These are phyloP conservation scores for Calliphora vomitoria DNA, from an alignment of 2,888 invertebrate genomes.

Conservation along the genomic window DNA sequence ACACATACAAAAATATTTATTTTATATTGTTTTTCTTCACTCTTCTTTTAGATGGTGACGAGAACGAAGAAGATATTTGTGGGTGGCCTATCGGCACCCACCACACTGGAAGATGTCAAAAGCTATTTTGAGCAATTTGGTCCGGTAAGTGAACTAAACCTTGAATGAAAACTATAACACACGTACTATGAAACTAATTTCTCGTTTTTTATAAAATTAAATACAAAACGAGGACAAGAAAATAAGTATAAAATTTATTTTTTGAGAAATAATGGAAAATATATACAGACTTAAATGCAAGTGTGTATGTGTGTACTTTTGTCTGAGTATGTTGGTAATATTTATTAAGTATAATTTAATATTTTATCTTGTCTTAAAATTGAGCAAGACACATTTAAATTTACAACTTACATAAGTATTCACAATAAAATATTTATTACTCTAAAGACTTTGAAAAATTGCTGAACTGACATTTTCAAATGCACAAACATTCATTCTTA, in stretches of 20 bases:
- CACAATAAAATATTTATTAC: slow-evolving; percentile 60
- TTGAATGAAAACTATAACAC: too few relatives aligned
- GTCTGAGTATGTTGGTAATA: too few relatives aligned
- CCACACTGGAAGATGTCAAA: slow-evolving; percentile 99
- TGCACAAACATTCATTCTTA: too few relatives aligned
- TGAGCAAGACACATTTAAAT: slow-evolving; percentile 44
- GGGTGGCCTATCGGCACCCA: slow-evolving; percentile 99
- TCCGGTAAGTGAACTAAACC: slow-evolving; percentile 91
- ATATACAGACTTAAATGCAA: too few relatives aligned
- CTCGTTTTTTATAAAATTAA: background rate
- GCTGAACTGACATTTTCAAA: too few relatives aligned
- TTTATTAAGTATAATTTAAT: too few relatives aligned
- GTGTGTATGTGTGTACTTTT: too few relatives aligned
- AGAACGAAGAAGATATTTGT: slow-evolving; percentile 99
- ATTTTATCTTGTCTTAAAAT: slow-evolving; percentile 20
- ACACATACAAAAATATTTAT: background rate
- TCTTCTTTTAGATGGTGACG: slow-evolving; percentile 96
- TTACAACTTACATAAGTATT: slow-evolving; percentile 59
- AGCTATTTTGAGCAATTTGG: slow-evolving; percentile 99
- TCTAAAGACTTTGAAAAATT: slow-evolving; percentile 44
- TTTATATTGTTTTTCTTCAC: background rate
- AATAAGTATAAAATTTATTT: too few relatives aligned
- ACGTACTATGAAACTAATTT: background rate
- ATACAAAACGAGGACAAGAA: background rate
- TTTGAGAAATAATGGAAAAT: too few relatives aligned